phyloP scores from a whole-genome alignment of 2,888 invertebrate genomes.

The Miltochrista miniata region DNA sequence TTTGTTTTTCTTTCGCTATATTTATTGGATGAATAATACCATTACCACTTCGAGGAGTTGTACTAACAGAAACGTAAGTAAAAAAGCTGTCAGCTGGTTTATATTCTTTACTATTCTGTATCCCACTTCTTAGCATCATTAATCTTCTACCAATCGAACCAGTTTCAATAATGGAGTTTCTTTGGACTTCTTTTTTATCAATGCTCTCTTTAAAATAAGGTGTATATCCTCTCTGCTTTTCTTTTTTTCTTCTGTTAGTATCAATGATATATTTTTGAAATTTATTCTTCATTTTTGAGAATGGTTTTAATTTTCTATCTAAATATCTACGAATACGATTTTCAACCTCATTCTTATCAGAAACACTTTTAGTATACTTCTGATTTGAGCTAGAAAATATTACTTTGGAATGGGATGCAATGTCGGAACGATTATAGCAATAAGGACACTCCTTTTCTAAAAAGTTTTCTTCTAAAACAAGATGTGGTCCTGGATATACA shows the following conservation, averaged over 20 bases:
- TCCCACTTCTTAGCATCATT: constrained; percentile 32
- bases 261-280: constrained; percentile 34
- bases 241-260: constrained; percentile 20
- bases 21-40: not conserved
- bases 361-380: constrained; percentile 22
- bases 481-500: constrained; percentile 64
- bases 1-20: constrained; percentile 38
- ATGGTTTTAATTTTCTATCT: constrained; percentile 51
- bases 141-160: constrained; percentile 44
- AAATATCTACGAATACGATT: constrained; percentile 69
- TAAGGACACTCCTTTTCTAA: constrained; percentile 24
- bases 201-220: constrained; percentile 8
- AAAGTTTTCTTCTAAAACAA: constrained; percentile 58
- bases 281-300: constrained; percentile 44
- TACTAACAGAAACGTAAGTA: not conserved
- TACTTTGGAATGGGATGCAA: constrained; percentile 30
- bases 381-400: constrained; percentile 3
- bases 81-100: not conserved
- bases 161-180: constrained; percentile 24
- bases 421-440: not conserved
- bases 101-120: constrained; percentile 13
- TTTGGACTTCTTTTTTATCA: constrained; percentile 19
- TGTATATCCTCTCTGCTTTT: constrained; percentile 28
- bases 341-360: constrained; percentile 52
- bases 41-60: not conserved